phyloP scores from a whole-genome alignment of 2,888 invertebrate species.

The Rosalia funebris region DNA sequence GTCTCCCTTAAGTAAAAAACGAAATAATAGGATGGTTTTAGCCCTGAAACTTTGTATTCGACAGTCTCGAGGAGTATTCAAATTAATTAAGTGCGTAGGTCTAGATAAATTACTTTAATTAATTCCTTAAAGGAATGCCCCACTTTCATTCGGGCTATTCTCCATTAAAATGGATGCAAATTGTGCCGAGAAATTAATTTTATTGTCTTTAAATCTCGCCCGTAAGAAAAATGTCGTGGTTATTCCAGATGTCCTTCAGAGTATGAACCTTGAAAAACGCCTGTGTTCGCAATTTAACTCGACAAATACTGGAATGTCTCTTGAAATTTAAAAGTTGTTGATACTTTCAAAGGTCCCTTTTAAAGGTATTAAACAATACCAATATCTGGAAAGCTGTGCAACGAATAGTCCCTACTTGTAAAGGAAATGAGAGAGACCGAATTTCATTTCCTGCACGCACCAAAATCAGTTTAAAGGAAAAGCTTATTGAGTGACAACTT shows the following conservation, averaged over 20 bases:
- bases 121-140: slow-evolving; percentile 19
- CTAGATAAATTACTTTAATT: slow-evolving; percentile 26
- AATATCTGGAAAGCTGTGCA: slow-evolving; percentile 13
- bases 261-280: slow-evolving; percentile 24
- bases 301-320: slow-evolving; percentile 29
- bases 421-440: slow-evolving; percentile 24
- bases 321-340: slow-evolving; percentile 28
- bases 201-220: slow-evolving; percentile 14
- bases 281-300: slow-evolving; percentile 28
- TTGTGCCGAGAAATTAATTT: slow-evolving; percentile 22
- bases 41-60: not conserved
- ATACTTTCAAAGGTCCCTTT: slow-evolving; percentile 26
- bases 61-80: slow-evolving; percentile 10
- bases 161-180: slow-evolving; percentile 23
- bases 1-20: not conserved
- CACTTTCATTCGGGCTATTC: slow-evolving; percentile 7
- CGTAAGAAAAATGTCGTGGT: not conserved
- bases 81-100: slow-evolving; percentile 26
- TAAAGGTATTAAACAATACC: slow-evolving; percentile 28
- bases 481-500: slow-evolving; percentile 13
- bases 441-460: slow-evolving; percentile 13
- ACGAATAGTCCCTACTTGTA: slow-evolving; percentile 21
- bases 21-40: not conserved
- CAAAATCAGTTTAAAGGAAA: slow-evolving; percentile 21
- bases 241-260: not conserved